phyloP scores from a whole-genome alignment of 2,797 vertebrate species.

The Neosilurus mollespiculum region DNA sequence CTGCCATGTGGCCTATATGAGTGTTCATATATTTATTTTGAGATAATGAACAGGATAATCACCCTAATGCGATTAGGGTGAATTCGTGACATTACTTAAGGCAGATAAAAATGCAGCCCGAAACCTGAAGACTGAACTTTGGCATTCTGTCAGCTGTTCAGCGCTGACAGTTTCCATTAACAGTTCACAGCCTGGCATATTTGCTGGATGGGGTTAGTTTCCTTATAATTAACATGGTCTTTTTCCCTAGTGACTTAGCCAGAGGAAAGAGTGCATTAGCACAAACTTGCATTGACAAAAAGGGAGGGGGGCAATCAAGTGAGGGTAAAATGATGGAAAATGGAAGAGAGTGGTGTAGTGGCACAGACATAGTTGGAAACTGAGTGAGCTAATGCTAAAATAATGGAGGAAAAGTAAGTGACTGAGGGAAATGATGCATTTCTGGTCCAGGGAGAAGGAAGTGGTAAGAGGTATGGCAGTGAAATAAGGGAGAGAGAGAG shows the following conservation, averaged over 20 bases:
- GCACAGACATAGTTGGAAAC: background rate
- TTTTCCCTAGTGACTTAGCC: conserved; percentile 21
- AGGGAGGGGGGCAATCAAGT: background rate
- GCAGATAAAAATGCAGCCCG: conserved; percentile 6
- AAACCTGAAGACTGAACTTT: conserved; percentile 33
- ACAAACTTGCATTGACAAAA: conserved; percentile 4
- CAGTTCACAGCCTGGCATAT: conserved; percentile 18
- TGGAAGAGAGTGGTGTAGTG: conserved; percentile 15
- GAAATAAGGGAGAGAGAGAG: conserved; percentile 10
- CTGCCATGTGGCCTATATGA: background rate
- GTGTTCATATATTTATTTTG: conserved; percentile 2
- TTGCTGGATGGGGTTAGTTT: conserved; percentile 37
- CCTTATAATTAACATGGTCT: conserved; percentile 47
- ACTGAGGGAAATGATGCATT: background rate
- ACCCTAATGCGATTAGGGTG: background rate
- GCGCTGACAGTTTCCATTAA: conserved; percentile 37
- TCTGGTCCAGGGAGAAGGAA: conserved; percentile 1
- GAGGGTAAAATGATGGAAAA: conserved; percentile 22
- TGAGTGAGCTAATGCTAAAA: conserved; percentile 32
- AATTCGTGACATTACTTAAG: conserved; percentile 13
- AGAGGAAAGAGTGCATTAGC: conserved; percentile 44
- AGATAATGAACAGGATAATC: background rate
- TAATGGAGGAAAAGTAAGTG: conserved; percentile 14
- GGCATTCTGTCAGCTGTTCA: conserved; percentile 37
- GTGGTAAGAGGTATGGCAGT: conserved; percentile 4